Evolutionary conservation across 2,113 vertebrate genomes (phyloP), one percentile per base, ranked within the genome.

Genomic region (Muntiacus reevesi): DNA sequence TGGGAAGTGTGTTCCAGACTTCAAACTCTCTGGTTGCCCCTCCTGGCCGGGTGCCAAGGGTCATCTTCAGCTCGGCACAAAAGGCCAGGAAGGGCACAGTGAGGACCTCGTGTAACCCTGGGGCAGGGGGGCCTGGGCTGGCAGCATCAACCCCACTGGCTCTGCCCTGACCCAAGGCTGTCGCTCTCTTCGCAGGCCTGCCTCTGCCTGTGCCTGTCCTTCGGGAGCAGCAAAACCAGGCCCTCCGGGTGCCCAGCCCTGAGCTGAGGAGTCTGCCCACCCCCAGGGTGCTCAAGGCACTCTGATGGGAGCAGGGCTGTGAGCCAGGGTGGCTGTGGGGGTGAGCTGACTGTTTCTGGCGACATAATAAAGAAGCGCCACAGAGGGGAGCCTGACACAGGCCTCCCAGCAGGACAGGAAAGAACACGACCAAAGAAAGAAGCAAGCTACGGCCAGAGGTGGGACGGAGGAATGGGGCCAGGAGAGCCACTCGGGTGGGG

Each of bases 381-480:
- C 30, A 12, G 71, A 55, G 7, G 36, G 45, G 28, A 87, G 45
- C 27, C 25, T 47, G n/a, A 33, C 1, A 1, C 3, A 87, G 79
- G 59, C 36, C 84, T 78, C 25, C 36, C 16, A 60, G 52, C 28
- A 50, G 12, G 28, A 64, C 27, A 27, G 28, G 7, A 14, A n/a
- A 30, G n/a, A 27, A 33, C 0, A 0, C 4, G 3, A 76, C 3
- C 54, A n/a, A 36, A 40, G 27, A 64, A 50, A 79, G 15, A 25
- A 13, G 27, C 3, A 36, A 47, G 23, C 52, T 5, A 1, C 0
- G 3, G 79, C 36, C 7, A 2, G 5, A 50, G 64, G 10, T 6
- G 8, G 7, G 19, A 27, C 1, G 0, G 7, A 6, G 55, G 30
- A 55, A 27, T 0, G 7, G 7, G 28, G 19, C 33, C 67, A 52